Evolutionary conservation across 2,797 vertebrate genomes (phyloP).

Genomic region (Enteromius radiatus): DNA sequence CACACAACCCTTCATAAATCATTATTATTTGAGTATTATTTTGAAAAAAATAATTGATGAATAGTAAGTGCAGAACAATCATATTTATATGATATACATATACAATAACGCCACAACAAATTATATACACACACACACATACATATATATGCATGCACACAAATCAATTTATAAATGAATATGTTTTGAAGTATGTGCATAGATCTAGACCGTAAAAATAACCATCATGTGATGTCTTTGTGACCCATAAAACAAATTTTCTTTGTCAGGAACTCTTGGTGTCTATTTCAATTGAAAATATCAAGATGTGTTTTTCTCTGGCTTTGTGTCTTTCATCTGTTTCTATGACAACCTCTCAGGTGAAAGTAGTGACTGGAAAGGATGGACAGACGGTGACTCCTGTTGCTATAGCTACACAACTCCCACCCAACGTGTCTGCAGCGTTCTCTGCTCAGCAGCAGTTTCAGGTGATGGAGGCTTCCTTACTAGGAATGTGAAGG

Average conservation of each 20-base stretch:
- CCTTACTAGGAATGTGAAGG: constrained; percentile 27
- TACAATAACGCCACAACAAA: too few species aligned
- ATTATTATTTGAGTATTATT: neutral
- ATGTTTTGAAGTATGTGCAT: neutral
- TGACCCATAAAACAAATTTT: neutral
- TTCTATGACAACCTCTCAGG: constrained; percentile 77
- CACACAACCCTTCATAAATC: neutral
- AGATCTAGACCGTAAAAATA: neutral
- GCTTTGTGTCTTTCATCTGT: constrained; percentile 49
- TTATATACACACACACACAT: too few species aligned
- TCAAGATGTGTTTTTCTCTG: constrained; percentile 7
- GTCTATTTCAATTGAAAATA: neutral
- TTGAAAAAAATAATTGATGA: neutral
- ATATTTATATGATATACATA: too few species aligned
- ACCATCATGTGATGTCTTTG: neutral
- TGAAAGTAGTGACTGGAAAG: constrained; percentile 96
- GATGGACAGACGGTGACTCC: constrained; percentile 96
- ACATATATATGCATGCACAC: too few species aligned
- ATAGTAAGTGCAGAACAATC: neutral
- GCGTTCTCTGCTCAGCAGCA: constrained; percentile 90
- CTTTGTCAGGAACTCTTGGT: constrained; percentile 4
- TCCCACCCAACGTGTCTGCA: constrained; percentile 96
- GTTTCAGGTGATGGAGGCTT: constrained; percentile 85
- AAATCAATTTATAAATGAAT: neutral
- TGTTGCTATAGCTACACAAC: constrained; percentile 97